A percentile compares a stretch with the other conserved stretches of the same genome.
phyloP scores from a whole-genome alignment of 2,888 invertebrate species.

The Lithosia quadra region DNA sequence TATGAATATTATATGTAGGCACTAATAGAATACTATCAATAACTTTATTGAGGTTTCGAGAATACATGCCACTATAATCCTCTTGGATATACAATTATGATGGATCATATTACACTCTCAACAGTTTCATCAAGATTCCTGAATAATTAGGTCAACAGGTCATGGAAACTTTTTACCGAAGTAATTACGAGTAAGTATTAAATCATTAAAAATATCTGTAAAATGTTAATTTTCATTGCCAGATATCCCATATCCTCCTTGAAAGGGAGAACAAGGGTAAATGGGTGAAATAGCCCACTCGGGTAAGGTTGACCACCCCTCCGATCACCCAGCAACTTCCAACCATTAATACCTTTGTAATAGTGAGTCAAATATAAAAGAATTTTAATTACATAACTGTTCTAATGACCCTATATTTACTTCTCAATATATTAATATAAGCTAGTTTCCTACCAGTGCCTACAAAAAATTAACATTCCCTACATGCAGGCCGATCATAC shows the following conservation, averaged over 20 bases:
- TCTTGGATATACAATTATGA: too few relatives aligned
- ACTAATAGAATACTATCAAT: conserved; percentile 22
- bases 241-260: too few relatives aligned
- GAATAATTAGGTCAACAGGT: background rate
- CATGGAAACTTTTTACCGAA: background rate
- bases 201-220: background rate
- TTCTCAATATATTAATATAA: background rate
- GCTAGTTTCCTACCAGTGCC: conserved; percentile 27
- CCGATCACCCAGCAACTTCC: too few relatives aligned
- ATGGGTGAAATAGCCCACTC: too few relatives aligned
- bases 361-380: background rate
- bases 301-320: too few relatives aligned
- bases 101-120: background rate
- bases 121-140: background rate
- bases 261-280: too few relatives aligned
- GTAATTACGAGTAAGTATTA: background rate
- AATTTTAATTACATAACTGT: too few relatives aligned
- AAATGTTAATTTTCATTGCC: too few relatives aligned
- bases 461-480: conserved; percentile 29
- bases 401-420: too few relatives aligned
- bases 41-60: background rate
- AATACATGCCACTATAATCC: too few relatives aligned
- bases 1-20: conserved; percentile 21
- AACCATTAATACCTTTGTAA: too few relatives aligned
- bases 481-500: conserved; percentile 59